phyloP scores from a whole-genome alignment of 1,140 invertebrate genomes.

The Dermatophagoides farinae region DNA sequence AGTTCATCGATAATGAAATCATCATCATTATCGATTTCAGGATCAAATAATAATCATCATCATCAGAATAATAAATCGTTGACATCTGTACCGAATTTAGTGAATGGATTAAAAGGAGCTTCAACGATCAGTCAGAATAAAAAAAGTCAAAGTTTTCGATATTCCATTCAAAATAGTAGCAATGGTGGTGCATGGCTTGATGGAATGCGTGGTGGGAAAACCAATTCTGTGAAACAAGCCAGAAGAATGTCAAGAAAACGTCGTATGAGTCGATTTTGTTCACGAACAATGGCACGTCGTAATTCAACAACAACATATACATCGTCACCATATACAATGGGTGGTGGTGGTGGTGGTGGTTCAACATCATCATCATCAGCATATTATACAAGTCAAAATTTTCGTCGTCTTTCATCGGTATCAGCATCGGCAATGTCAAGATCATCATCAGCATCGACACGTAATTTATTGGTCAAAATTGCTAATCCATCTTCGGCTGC shows the following conservation, averaged over 20 bases:
- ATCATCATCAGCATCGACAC: background rate
- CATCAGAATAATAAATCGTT: too few species aligned
- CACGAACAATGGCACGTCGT: background rate
- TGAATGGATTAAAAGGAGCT: too few species aligned
- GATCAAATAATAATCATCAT: too few species aligned
- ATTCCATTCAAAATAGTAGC: background rate
- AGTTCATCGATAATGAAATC: background rate
- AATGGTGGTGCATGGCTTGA: too few species aligned
- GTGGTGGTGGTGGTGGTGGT: too few species aligned
- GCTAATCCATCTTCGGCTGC: background rate
- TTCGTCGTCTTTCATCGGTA: background rate
- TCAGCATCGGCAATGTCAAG: background rate
- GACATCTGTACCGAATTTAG: too few species aligned
- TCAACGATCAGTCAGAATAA: background rate
- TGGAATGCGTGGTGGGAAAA: too few species aligned
- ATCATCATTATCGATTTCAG: too few species aligned
- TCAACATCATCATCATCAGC: background rate
- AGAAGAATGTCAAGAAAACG: background rate
- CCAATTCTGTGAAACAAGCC: too few species aligned
- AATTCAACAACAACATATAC: background rate
- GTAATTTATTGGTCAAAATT: conserved; percentile 2
- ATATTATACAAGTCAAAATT: background rate
- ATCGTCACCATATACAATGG: background rate
- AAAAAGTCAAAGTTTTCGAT: background rate
- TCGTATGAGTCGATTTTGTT: background rate